A percentile compares a stretch with the other conserved stretches of the same genome.
Evolutionary conservation across 2,888 invertebrate genomes (phyloP).

Genomic region (Clusia tigrina): DNA sequence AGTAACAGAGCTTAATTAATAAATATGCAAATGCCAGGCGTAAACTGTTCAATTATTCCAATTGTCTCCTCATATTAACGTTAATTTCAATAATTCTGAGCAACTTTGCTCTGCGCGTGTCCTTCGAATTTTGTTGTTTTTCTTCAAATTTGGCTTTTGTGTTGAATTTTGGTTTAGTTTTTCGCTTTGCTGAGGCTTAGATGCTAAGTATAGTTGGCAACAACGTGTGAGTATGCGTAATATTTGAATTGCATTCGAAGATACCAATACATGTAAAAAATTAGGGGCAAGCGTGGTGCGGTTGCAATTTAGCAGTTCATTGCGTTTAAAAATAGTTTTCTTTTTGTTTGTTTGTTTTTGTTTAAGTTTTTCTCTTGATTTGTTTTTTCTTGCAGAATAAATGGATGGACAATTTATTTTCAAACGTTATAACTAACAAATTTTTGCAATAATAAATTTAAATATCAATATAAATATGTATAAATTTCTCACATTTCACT

Average conservation of each 20-base stretch:
- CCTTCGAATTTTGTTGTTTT: no score
- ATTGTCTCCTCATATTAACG: no score
- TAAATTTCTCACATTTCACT: slow-evolving; percentile 10
- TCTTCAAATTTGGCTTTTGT: no score
- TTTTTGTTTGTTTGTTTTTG: slow-evolving; percentile 27
- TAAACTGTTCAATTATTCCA: slow-evolving; percentile 11
- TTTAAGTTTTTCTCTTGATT: not conserved
- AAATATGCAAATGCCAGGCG: slow-evolving; percentile 11
- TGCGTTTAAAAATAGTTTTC: slow-evolving; percentile 28
- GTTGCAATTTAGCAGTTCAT: slow-evolving; percentile 19
- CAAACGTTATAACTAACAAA: slow-evolving; percentile 28
- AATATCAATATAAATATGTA: slow-evolving; percentile 19
- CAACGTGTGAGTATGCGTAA: not conserved
- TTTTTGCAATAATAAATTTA: slow-evolving; percentile 28
- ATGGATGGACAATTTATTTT: slow-evolving; percentile 45
- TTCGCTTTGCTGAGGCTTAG: slow-evolving; percentile 15
- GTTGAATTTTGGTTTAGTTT: not conserved
- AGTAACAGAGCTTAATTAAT: slow-evolving; percentile 48
- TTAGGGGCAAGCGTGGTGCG: slow-evolving; percentile 24
- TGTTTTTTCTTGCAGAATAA: slow-evolving; percentile 39
- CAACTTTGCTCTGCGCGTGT: no score
- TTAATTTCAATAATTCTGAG: no score
- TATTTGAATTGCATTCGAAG: slow-evolving; percentile 5
- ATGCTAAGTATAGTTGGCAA: not conserved
- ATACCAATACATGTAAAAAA: slow-evolving; percentile 27